Base-by-base conservation (phyloP, 2,888 invertebrate genomes). In the Andricus curvator region DNA sequence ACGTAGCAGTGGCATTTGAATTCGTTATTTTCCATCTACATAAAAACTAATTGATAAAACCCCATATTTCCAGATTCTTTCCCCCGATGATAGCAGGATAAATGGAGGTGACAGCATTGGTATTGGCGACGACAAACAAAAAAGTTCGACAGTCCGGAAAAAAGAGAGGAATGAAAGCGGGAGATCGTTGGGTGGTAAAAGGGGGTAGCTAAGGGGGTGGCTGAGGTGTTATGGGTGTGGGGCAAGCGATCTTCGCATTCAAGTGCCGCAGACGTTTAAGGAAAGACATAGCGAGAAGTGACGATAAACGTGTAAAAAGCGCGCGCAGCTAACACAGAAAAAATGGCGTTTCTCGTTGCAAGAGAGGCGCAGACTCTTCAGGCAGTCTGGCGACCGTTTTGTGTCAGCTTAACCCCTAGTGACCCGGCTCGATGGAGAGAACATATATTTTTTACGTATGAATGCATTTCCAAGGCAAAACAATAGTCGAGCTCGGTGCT, bases 221-320 rank as follows among this genome's bases (percentile, higher is more conserved):
- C 2, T 11, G 56, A 33, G 37, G 56, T n/a, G 29, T 29, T 70
- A n/a, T 56, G 56, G 48, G 68, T 56, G 29, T 74, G 74, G 33
- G 74, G 74, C 74, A 74, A 74, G 37, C 74, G 74, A 74, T 74
- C 74, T 85, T 86, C 85, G 80, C 80, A 85, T 88, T 88, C 86
- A 84, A 87, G 85, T 79, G 83, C 85, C 84, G 83, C 85, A 86
- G 87, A 87, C 87, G 83, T 81, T 90, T 89, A 90, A 88, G 89
- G 87, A 88, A 89, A 88, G 81, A 78, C 66, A 82, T 86, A 85
- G 80, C 82, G 77, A 83, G 84, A 78, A 83, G 81, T 80, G 81
- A 80, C 80, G 83, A 81, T 82, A 84, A 82, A 82, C 81, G 84
- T 68, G 82, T 80, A 80, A 83, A 83, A 82, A 82, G 80, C 81